Base-by-base conservation (phyloP, 2,888 invertebrate genomes). In the Melanostoma scalare region DNA sequence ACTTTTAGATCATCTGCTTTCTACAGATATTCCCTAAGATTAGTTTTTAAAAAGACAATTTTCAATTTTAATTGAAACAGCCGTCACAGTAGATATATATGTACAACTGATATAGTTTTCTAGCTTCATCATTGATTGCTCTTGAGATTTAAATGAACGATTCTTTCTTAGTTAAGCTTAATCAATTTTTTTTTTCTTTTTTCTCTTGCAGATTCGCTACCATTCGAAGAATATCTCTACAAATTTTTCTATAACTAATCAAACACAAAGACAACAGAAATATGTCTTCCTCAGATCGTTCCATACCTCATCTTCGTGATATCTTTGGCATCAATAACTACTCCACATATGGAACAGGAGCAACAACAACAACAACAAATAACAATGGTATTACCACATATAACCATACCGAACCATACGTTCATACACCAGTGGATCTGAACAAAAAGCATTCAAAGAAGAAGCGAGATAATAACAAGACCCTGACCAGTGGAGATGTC, bases 291-390 rank as follows among this genome's bases (percentile, higher is more conserved):
- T 93, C 94, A 79, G 96, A 96, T 89, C 93, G 96, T 87, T 94
- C 94, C 90, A 96, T 96, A 88, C 94, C 95, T 85, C 95, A 96
- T 89, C 92, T 96, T 86, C 92, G 95, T 88, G 96, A 96, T 91
- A 94, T 95, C 89, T 95, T 95, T 90, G 93, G 94, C 63, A 93
- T 94, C 88, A 93, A 76, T 53, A 78, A 81, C 48, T 81, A 81
- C 53, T 77, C 77, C 10, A 46, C 76, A 53, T 81, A 85, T 46
- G 60, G 81, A 67, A 73, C 74, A 46, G 20, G 20, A 20, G n/a
- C 77, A 40, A 42, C 74, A n/a, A 61, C 65, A 52, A 77, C 75
- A 6, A 72, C 82, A 84, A 78, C 82, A 75, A 85, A 85, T 44
- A 85, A 77, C 56, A 85, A 85, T 65, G 88, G 87, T 3, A 89